Evolutionary conservation across 2,113 vertebrate genomes (phyloP).

Genomic region (Oxyruncus cristatus): DNA sequence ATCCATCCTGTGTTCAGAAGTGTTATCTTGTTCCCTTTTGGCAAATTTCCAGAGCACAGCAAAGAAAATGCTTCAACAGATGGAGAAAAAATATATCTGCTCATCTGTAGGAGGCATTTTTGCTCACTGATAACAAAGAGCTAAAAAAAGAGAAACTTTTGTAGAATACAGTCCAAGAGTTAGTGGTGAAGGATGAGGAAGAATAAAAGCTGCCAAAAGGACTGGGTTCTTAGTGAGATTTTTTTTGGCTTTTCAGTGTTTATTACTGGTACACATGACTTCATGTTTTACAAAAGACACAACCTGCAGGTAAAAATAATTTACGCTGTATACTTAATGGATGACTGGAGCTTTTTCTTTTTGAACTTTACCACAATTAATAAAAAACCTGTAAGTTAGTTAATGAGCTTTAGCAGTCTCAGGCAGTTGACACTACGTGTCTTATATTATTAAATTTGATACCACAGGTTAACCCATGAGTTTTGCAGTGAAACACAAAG

Average conservation of each 20-base stretch:
- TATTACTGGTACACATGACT: not conserved
- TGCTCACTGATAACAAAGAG: not conserved
- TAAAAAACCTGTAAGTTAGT: not conserved
- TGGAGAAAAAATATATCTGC: not conserved
- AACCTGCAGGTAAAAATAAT: not conserved
- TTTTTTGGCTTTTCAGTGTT: not conserved
- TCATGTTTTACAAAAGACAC: not conserved
- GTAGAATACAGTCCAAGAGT: not conserved
- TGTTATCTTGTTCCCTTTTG: constrained; percentile 31
- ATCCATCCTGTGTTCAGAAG: not conserved
- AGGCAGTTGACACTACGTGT: not conserved
- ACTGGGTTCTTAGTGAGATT: not conserved
- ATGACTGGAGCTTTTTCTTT: not conserved
- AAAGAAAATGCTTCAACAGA: not conserved
- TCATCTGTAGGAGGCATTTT: constrained; percentile 12
- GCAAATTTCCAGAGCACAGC: not conserved
- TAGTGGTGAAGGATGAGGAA: not conserved
- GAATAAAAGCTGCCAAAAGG: not conserved
- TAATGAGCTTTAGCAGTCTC: not conserved
- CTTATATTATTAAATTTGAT: not conserved
- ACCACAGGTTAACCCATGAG: not conserved
- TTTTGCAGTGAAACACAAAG: not conserved
- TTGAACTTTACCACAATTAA: not conserved
- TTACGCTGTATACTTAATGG: not conserved
- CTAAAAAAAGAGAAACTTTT: not conserved